Base-by-base conservation (phyloP, 2,113 vertebrate genomes). In the Formicarius rufipectus region DNA sequence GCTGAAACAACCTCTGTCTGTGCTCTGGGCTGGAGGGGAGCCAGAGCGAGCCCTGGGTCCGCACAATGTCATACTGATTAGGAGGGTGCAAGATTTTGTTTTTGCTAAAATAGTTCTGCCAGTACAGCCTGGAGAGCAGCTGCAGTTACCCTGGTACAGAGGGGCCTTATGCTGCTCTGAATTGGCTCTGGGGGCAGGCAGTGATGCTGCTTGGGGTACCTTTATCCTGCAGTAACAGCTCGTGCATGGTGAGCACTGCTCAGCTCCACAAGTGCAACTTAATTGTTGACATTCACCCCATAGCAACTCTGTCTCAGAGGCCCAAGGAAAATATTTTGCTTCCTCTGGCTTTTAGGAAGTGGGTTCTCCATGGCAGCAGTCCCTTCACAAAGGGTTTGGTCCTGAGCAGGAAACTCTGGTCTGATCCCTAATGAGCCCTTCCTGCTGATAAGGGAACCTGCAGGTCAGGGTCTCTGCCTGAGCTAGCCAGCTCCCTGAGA, bases 341-440 rank as follows among this genome's bases (percentile, higher is more conserved):
- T 98, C 90, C 96, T 97, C 84, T 84, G 47, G 80, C 85, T 79
- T 84, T 95, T 96, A 96, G 98, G 97, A 98, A 98, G 80, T 66
- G 24, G 71, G 78, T 90, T 98, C 89, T 95, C 96, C 92, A 82
- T 94, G 74, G 95, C 80, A 80, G 89, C 94, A 60, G 8, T 59
- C 60, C 66, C 64, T 93, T 75, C 79, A 90, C 90, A 98, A 95
- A 96, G 75, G 66, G 39, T 92, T 95, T 2, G 56, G 83, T 93
- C 94, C 90, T 75, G 92, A 53, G 37, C 97, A 97, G 98, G 98
- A 98, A 98, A 69, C 95, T 47, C 90, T 76, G 58, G 68, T 94
- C 84, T 69, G 6, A 96, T 97, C 94, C 91, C 81, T 96, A 90
- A 95, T 47, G 96, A 94, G 95, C 90, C 86, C 96, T 98, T 97